phyloP scores from a whole-genome alignment of 2,113 vertebrate genomes.

The Larimichthys crocea region DNA sequence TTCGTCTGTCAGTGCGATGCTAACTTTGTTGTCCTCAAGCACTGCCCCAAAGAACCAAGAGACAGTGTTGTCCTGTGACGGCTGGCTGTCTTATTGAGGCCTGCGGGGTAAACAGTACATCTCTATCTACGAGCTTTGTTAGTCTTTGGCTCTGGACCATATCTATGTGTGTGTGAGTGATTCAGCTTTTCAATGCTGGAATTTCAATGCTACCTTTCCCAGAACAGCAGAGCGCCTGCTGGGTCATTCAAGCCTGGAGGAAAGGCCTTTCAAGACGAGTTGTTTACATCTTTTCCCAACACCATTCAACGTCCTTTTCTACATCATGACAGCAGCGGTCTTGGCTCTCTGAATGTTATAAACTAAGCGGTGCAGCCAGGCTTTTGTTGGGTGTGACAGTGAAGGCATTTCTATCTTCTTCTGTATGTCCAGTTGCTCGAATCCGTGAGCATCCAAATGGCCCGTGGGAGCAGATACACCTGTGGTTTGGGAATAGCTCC shows the following conservation, averaged over 20 bases:
- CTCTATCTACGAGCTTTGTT: conserved; percentile 56
- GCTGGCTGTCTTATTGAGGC: conserved; percentile 50
- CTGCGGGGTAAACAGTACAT: conserved; percentile 61
- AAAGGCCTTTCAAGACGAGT: conserved; percentile 25
- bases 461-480: conserved; percentile 65
- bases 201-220: conserved; percentile 36
- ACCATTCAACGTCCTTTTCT: conserved; percentile 14
- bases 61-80: conserved; percentile 53
- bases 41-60: conserved; percentile 44
- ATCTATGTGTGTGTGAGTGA: conserved; percentile 11
- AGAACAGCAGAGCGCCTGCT: conserved; percentile 9
- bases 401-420: conserved; percentile 18
- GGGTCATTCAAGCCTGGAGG: conserved; percentile 36
- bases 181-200: conserved; percentile 24
- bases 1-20: conserved; percentile 24
- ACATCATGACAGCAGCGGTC: conserved; percentile 6
- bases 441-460: conserved; percentile 55
- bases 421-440: conserved; percentile 52
- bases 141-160: conserved; percentile 41
- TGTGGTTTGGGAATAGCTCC: conserved; percentile 68
- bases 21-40: conserved; percentile 44
- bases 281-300: conserved; percentile 38
- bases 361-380: background rate
- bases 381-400: background rate
- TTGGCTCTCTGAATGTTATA: background rate